Conservation (phyloP, 1,140 invertebrate genomes). For the Papilio aristodemus region DNA sequence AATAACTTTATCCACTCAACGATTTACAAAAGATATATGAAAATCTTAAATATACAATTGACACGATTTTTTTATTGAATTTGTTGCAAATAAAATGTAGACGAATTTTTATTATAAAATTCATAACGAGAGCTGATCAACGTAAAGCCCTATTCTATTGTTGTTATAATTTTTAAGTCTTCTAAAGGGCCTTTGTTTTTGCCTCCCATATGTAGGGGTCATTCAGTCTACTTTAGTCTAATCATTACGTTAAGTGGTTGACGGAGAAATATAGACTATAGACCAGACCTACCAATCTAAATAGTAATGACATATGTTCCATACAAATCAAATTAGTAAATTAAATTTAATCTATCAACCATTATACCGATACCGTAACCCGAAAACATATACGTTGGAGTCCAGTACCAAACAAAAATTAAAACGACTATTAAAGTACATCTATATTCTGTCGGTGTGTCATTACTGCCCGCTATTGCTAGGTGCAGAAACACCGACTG, state of each 20-base stretch:
- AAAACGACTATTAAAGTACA: constrained; percentile 34
- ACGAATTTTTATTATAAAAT: too few relatives aligned
- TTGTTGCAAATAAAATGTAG: too few relatives aligned
- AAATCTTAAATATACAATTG: background rate
- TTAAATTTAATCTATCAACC: background rate
- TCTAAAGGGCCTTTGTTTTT: too few relatives aligned
- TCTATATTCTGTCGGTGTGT: constrained; percentile 33
- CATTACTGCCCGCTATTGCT: constrained; percentile 31
- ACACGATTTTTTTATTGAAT: background rate
- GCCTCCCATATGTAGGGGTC: too few relatives aligned
- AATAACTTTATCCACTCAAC: constrained; percentile 28
- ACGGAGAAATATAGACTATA: too few relatives aligned
- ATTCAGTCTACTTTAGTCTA: too few relatives aligned
- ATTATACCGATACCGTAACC: constrained; percentile 25
- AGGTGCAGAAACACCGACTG: constrained; percentile 34
- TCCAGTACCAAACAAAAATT: constrained; percentile 35
- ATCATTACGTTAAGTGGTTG: too few relatives aligned
- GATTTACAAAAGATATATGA: constrained; percentile 17
- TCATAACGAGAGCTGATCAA: too few relatives aligned
- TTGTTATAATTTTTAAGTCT: too few relatives aligned
- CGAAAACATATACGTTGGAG: constrained; percentile 29
- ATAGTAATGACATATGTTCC: too few relatives aligned
- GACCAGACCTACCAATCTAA: too few relatives aligned
- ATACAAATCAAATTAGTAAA: background rate
- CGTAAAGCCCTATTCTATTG: too few relatives aligned